phyloP scores from a whole-genome alignment of 1,140 invertebrate species.

The Drosophila tani region DNA sequence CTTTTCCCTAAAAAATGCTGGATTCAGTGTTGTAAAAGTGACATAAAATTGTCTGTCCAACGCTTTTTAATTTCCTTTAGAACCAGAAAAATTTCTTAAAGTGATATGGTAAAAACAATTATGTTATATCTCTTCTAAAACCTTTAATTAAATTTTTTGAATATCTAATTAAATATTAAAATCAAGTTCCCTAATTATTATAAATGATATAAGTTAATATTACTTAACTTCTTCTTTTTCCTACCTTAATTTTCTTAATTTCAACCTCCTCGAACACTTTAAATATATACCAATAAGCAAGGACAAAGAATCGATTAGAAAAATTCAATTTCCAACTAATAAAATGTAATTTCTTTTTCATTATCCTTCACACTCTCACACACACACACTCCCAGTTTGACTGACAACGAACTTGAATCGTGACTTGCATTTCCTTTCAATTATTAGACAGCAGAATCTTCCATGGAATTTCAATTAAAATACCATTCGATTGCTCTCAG shows the following conservation, averaged over 20 bases:
- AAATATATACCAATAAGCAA: not conserved
- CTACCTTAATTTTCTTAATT: too few species aligned
- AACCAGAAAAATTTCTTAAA: too few species aligned
- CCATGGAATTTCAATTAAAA: conserved; percentile 59
- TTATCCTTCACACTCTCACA: conserved; percentile 24
- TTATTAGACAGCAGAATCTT: conserved; percentile 49
- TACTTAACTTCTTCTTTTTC: not conserved
- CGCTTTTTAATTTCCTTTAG: too few species aligned
- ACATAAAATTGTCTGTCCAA: not conserved
- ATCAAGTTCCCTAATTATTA: too few species aligned
- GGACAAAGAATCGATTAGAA: conserved; percentile 32
- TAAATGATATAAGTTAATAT: not conserved
- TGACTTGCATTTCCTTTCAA: conserved; percentile 56
- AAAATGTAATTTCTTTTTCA: conserved; percentile 58
- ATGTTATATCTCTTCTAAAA: too few species aligned
- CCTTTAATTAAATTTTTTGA: too few species aligned
- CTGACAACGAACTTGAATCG: conserved; percentile 25
- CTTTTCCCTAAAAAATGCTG: not conserved
- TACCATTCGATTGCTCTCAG: conserved; percentile 39
- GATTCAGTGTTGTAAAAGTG: not conserved
- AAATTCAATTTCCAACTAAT: conserved; percentile 56
- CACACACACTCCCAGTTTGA: not conserved
- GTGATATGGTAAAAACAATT: too few species aligned
- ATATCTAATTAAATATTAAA: too few species aligned
- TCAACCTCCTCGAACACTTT: not conserved